Conservation (phyloP, 2,113 vertebrate species). For the Eulemur macaco region DNA sequence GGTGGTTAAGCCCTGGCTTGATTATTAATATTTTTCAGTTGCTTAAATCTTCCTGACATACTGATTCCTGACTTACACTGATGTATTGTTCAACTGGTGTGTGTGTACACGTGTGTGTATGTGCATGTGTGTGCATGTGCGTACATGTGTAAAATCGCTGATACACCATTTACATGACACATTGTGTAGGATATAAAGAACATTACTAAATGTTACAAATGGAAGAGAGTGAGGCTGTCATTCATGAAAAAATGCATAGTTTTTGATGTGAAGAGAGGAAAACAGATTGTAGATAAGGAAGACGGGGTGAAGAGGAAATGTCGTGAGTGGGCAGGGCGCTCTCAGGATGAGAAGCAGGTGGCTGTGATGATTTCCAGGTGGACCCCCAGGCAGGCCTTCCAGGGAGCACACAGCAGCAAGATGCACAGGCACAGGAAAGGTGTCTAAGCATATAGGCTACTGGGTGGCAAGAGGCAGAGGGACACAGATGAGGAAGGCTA, state of each 20-base stretch:
- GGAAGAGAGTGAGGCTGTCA: neutral
- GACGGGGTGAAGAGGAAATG: neutral
- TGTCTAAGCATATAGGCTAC: fast-evolving
- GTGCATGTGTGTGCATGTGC: neutral
- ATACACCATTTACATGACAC: neutral
- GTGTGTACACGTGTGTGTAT: neutral
- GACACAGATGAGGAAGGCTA: neutral
- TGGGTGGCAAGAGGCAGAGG: neutral
- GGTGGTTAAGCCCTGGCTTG: neutral
- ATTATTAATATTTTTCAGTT: neutral
- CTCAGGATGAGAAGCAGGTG: no score
- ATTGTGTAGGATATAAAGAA: neutral
- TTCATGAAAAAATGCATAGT: neutral
- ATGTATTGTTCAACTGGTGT: neutral
- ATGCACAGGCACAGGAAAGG: neutral
- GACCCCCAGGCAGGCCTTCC: no score
- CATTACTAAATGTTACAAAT: neutral
- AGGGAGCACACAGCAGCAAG: no score
- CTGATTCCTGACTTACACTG: neutral
- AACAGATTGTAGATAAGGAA: neutral
- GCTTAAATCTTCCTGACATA: neutral
- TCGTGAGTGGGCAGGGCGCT: no score
- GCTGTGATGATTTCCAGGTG: fast-evolving
- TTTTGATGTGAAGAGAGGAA: neutral
- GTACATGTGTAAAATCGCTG: neutral